Evolutionary conservation across 2,797 vertebrate species (phyloP), one percentile per base, ranked within the genome.

Genomic region (Notolepis coatsorum): DNA sequence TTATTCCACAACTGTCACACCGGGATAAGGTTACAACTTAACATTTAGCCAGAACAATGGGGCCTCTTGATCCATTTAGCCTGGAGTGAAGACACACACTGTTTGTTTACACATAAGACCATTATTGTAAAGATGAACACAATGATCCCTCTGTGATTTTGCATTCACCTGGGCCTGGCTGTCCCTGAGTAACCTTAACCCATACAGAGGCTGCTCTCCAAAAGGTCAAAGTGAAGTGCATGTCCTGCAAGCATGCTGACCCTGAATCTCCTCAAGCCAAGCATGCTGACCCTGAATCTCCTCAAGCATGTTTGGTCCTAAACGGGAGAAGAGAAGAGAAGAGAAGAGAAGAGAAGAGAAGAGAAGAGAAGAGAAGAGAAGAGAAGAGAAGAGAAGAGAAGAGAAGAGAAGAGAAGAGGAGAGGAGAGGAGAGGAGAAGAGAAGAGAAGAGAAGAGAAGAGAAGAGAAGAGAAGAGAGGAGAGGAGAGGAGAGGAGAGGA

Each of bases 11-110:
- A 54, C 58, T 50, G 59, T 45, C 43, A 43, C 30, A 33, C 39
- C 15, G 48, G 31, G 56, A 75, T 70, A 64, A 53, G 38, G 54
- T 71, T 35, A 49, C 27, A 39, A 35, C 47, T 38, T 49, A 23
- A 65, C 56, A 31, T 46, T 15, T n/a, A 52, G 55, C 48, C 31
- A 61, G 48, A 75, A 60, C 55, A 59, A 61, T 50, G 31, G 42
- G 24, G 35, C 51, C 49, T 38, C 15, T 51, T 67, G 38, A 61
- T 25, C 25, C 30, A 53, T 37, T 57, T 17, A 38, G 49, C 47
- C 4, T 71, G 47, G 55, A 48, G 57, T 53, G n/a, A 61, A 45
- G 61, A 55, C 45, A 20, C 55, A 58, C 31, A 7, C 54, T 42
- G 17, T 30, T n/a, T 66, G 66, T 35, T 71, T 8, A 73, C 58